Evolutionary conservation across 53 echinoderm and acorn worm genomes (phyloP).

Genomic region (Temnopleurus reevesii): DNA sequence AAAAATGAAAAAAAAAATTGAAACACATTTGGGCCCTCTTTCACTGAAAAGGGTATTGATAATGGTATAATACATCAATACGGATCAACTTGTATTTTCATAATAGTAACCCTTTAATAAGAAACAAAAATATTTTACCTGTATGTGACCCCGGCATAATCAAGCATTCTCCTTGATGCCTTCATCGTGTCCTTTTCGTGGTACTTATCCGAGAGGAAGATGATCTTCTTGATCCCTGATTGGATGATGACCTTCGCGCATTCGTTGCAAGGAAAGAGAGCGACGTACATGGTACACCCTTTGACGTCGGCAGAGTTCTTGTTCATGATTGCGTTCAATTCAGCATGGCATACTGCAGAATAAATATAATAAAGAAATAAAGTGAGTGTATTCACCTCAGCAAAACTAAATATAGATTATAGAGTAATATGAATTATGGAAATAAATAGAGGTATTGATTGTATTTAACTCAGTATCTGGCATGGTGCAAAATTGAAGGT

Average conservation of each 20-base stretch:
- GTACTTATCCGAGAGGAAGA: slow-evolving; percentile 78
- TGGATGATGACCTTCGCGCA: slow-evolving; percentile 90
- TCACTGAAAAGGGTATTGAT: no score
- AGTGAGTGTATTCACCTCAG: no score
- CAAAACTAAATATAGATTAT: no score
- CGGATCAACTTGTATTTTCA: background rate
- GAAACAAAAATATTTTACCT: slow-evolving; percentile 39
- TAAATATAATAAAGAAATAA: no score
- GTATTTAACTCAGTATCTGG: no score
- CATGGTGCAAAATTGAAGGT: no score
- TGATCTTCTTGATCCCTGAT: slow-evolving; percentile 66
- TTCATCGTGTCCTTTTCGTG: slow-evolving; percentile 59
- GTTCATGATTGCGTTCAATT: slow-evolving; percentile 83
- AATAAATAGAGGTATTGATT: no score
- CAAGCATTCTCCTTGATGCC: slow-evolving; percentile 71
- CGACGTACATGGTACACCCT: slow-evolving; percentile 77
- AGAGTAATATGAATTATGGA: no score
- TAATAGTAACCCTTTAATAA: background rate
- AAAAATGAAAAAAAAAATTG: background rate
- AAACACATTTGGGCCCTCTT: background rate
- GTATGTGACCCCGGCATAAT: slow-evolving; percentile 66
- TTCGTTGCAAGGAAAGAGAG: slow-evolving; percentile 84
- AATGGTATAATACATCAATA: no score
- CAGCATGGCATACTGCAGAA: slow-evolving; percentile 77
- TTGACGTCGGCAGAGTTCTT: slow-evolving; percentile 81